Conservation (phyloP, 2,888 invertebrate genomes). For the Prosopocoilus inquinatus region DNA sequence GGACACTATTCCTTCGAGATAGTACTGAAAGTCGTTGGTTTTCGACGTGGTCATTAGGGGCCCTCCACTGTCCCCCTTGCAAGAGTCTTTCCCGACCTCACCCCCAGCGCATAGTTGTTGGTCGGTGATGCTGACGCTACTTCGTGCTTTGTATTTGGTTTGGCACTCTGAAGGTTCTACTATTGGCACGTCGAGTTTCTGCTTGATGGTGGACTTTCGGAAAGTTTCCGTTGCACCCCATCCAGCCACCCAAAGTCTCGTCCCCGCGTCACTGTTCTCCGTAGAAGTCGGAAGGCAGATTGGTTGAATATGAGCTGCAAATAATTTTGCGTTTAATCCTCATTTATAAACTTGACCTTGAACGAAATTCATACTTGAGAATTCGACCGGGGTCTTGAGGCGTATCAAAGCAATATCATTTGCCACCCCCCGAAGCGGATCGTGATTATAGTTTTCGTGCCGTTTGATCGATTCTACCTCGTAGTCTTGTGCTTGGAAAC, state of each 20-base stretch:
- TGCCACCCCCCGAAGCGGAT: not conserved
- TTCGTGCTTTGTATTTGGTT: conserved; percentile 20
- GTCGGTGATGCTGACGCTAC: not conserved
- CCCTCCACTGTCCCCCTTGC: conserved; percentile 54
- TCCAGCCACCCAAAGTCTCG: conserved; percentile 42
- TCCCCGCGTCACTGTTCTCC: conserved; percentile 37
- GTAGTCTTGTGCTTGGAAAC: too few relatives aligned
- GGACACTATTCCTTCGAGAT: conserved; percentile 56
- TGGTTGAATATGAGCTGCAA: conserved; percentile 53
- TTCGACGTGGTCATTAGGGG: conserved; percentile 60
- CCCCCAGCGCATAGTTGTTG: conserved; percentile 71
- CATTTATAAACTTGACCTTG: too few relatives aligned
- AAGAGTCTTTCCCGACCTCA: conserved; percentile 62
- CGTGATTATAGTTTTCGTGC: too few relatives aligned
- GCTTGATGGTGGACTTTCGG: conserved; percentile 50
- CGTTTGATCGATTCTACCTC: too few relatives aligned
- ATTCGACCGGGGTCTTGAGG: conserved; percentile 48
- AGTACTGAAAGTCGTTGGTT: conserved; percentile 46
- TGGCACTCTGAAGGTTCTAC: conserved; percentile 56
- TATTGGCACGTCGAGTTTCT: conserved; percentile 61
- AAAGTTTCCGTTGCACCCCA: conserved; percentile 44
- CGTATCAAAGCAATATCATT: conserved; percentile 51
- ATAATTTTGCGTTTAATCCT: too few relatives aligned
- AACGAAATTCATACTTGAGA: conserved; percentile 43
- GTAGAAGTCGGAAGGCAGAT: conserved; percentile 54